Evolutionary conservation across 2,888 invertebrate species (phyloP), one percentile per base, ranked within the genome.

Genomic region (Microctonus hyperodae): DNA sequence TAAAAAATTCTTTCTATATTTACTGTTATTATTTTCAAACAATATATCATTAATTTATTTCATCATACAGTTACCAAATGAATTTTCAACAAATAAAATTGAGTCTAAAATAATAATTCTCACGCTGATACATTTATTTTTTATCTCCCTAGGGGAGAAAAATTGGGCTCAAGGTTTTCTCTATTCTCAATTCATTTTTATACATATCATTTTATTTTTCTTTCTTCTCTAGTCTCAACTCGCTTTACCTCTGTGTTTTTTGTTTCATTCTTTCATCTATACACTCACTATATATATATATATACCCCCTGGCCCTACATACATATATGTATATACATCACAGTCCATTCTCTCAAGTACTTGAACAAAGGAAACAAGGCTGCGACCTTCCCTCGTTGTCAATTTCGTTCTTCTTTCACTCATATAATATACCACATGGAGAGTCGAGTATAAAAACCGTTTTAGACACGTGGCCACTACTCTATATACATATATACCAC

Each of bases 301-400:
- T n/a, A 37, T n/a, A 16, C 9, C 7, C 16, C 7, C 44, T 44
- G 16, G 44, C 44, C 16, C 44, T 9, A 44, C 16, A 16, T 44
- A n/a, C n/a, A n/a, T n/a, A n/a, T 9, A 44, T 16, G 16, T 44
- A n/a, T n/a, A n/a, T n/a, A n/a, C n/a, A n/a, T n/a, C n/a, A n/a
- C 44, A 44, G 6, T n/a, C 16, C 44, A n/a, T 20, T 25, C 48
- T 60, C 48, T 44, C 28, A 40, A 44, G 59, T 20, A 28, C 40
- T n/a, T 44, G 69, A 70, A 71, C 71, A 71, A 71, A 71, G 72
- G 70, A 70, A 71, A 69, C 68, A 65, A 64, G 69, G 69, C 61
- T 70, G 65, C 69, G 72, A 72, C 72, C 72, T 72, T 72, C 72
- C 67, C 67, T 67, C 63, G 70, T 68, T 70, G 69, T 65, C 64